Evolutionary conservation across 2,113 vertebrate genomes (phyloP), one percentile per base, ranked within the genome.

Genomic region (Phylloscopus trochilus): DNA sequence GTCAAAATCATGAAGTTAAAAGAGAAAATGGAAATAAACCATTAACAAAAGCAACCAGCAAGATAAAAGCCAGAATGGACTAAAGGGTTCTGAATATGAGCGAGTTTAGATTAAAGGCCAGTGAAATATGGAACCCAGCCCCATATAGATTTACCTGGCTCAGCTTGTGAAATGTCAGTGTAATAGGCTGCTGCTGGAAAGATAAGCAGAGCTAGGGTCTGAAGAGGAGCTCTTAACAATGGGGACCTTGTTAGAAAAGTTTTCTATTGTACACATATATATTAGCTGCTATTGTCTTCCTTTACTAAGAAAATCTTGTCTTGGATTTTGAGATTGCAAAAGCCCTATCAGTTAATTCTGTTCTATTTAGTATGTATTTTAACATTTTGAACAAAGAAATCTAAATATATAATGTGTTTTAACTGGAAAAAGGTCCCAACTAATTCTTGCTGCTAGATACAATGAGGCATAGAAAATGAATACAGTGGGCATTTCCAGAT

Each of bases 41-140:
- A 62, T 67, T 92, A 87, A 82, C 77, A 90, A 91, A 96, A 56
- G 68, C 31, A 67, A 72, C 35, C 12, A 76, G 43, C 27, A 70
- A 92, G 78, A 93, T 82, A 80, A 96, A 95, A 92, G 83, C 33
- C 81, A 76, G 55, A 83, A 35, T 21, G 75, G 60, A 88, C 60
- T 44, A n/a, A 86, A 88, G 49, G 37, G 18, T n/a, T 81, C 63
- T 94, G 78, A 96, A 91, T 86, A 70, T 0, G 0, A 66, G 59
- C 0, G 33, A 68, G 27, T 81, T 93, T 56, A 94, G 53, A 73
- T 63, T 72, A 93, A 93, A 95, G 41, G 46, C n/a, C 39, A 91
- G 13, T 60, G 90, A 92, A 90, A 83, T 51, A 87, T 60, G 59
- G 82, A 92, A 84, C 72, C 55, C 33, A 74, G 59, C 16, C 64